Evolutionary conservation across 53 echinoderm and acorn worm genomes (phyloP).

Genomic region (Hippasteria phrygiana): DNA sequence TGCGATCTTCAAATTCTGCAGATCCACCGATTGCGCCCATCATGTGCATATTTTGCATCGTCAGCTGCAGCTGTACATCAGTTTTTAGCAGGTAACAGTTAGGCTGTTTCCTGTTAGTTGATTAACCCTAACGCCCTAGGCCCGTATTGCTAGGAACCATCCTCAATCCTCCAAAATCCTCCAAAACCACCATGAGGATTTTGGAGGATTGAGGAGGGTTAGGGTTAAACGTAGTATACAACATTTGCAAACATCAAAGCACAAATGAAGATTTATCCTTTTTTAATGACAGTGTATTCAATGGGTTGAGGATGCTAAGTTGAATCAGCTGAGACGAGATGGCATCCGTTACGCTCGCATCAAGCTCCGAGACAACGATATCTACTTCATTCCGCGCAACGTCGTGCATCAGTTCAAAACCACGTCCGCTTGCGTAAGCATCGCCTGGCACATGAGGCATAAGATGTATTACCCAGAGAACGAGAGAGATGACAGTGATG

Average conservation of each 20-base stretch:
- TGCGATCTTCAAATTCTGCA: too few species aligned
- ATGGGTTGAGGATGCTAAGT: conserved; percentile 97
- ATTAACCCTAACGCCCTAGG: not conserved
- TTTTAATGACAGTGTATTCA: conserved; percentile 80
- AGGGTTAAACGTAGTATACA: too few species aligned
- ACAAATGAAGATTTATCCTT: too few species aligned
- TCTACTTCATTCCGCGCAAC: conserved; percentile 99
- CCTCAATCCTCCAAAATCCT: too few species aligned
- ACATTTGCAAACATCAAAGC: too few species aligned
- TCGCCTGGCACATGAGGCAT: conserved; percentile 96
- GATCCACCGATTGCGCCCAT: too few species aligned
- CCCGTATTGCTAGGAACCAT: too few species aligned
- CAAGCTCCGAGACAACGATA: conserved; percentile 91
- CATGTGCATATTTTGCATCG: too few species aligned
- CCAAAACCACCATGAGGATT: too few species aligned
- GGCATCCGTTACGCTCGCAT: conserved; percentile 92
- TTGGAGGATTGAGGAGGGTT: too few species aligned
- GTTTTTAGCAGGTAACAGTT: too few species aligned
- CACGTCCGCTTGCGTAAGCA: conserved; percentile 88
- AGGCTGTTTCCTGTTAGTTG: not conserved
- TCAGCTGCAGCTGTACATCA: too few species aligned
- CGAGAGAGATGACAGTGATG: conserved; percentile 16
- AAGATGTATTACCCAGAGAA: conserved; percentile 85
- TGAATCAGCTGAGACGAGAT: conserved; percentile 91
- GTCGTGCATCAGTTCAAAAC: conserved; percentile 98